Percentiles rank a stretch among this genome's conserved stretches.
These are phyloP conservation scores for Agonopterix heracliana DNA, from an alignment of 2,888 invertebrate genomes.

Conservation along the genomic window DNA sequence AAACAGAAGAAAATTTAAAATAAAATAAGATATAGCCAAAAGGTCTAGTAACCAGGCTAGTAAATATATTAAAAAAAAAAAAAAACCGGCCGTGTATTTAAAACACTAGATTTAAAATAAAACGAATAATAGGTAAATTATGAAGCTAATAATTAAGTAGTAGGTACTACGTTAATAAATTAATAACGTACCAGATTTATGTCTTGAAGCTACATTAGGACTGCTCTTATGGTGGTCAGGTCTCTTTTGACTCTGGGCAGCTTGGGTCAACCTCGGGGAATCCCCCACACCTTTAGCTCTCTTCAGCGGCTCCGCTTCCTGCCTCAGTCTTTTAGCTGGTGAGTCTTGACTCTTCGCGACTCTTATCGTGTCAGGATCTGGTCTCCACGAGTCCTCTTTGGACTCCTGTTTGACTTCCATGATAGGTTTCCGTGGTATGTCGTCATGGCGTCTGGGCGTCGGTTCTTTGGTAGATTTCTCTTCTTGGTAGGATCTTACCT, in stretches of 20 bases:
- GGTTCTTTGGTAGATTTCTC: slow-evolving; percentile 47
- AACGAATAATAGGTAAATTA: too few species aligned
- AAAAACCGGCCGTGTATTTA: too few species aligned
- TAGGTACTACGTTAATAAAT: too few species aligned
- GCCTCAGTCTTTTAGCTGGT: slow-evolving; percentile 60
- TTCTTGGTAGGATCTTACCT: slow-evolving; percentile 58
- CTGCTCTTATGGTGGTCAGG: slow-evolving; percentile 78
- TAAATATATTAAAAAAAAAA: too few species aligned
- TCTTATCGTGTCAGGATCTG: slow-evolving; percentile 63
- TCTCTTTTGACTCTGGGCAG: slow-evolving; percentile 33
- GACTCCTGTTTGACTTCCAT: slow-evolving; percentile 29
- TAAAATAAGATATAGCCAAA: too few species aligned
- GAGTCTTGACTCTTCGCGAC: slow-evolving; percentile 58
- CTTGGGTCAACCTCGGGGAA: slow-evolving; percentile 57
- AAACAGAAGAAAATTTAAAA: too few species aligned
- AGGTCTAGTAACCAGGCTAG: too few species aligned
- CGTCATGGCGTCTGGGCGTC: slow-evolving; percentile 39
- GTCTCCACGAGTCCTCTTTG: slow-evolving; percentile 40
- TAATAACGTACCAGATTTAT: slow-evolving; percentile 60
- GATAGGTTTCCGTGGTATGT: slow-evolving; percentile 36
- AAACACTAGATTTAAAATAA: too few species aligned
- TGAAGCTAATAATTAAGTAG: too few species aligned
- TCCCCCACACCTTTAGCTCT: slow-evolving; percentile 61
- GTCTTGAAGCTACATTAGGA: slow-evolving; percentile 76
- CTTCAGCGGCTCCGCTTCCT: slow-evolving; percentile 65